Evolutionary conservation across 2,888 invertebrate species (phyloP), one percentile per base, ranked within the genome.

Genomic region (Latheticus oryzae): DNA sequence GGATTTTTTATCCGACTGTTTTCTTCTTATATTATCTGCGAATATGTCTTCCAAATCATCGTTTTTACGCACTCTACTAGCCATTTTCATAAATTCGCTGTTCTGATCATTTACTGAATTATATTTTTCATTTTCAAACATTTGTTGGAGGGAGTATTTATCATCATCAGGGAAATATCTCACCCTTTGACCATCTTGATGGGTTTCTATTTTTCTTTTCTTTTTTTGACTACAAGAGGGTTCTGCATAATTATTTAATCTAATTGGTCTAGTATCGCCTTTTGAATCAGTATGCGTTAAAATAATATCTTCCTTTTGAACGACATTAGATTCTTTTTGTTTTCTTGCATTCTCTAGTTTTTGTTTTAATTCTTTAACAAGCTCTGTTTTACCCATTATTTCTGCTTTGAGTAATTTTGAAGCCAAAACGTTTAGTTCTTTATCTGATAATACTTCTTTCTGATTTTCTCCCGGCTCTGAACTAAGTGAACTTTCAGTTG

Each of bases 321-420:
- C n/a, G 26, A 3, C 9, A 3, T 9, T 1, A 23, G 16, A 5
- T 3, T 28, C 4, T 52, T 52, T 15, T 3, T 19, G 78, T 52
- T 83, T 80, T 66, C 89, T 83, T 0, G 93, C 92, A 13, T 79
- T 79, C 63, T 91, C 89, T 30, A 97, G 77, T 75, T 93, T 88
- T 1, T 77, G 72, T 77, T 91, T 92, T 33, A 97, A 79, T 72
- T 91, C 85, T 23, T 78, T 74, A 0, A 89, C 89, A 47, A 90
- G 75, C 60, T 84, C 84, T 73, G 76, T 79, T 74, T 97, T 88
- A 9, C 95, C 97, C 83, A 95, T 85, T 67, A 99, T 86, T 84
- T 98, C 96, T 7, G 97, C 97, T 81, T 95, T 95, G 0, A 98
- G 81, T 61, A 96, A 85, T 80, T 91, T 94, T 1, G 97, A 95